Conservation (phyloP, 2,113 vertebrate species). For the Platysternon megacephalum region DNA sequence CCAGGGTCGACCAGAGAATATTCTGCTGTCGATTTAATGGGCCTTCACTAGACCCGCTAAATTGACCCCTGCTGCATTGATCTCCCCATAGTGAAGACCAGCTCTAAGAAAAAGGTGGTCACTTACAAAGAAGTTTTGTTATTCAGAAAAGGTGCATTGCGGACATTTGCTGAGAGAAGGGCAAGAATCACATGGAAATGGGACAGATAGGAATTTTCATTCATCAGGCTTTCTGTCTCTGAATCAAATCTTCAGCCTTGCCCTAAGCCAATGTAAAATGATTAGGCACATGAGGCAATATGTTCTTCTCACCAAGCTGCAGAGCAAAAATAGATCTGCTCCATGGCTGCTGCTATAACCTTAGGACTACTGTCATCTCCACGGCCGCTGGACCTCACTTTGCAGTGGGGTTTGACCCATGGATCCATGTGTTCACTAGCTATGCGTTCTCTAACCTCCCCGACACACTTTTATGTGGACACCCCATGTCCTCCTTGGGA, state of each 20-base stretch:
- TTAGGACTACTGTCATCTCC: background rate
- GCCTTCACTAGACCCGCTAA: too few relatives aligned
- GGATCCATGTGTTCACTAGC: background rate
- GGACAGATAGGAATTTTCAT: background rate
- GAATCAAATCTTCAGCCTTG: background rate
- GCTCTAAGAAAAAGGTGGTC: background rate
- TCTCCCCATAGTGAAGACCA: too few relatives aligned
- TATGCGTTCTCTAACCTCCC: background rate
- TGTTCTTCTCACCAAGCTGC: background rate
- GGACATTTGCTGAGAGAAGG: background rate
- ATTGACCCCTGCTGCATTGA: too few relatives aligned
- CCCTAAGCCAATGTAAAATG: background rate
- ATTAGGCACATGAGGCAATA: background rate
- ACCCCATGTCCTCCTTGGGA: background rate
- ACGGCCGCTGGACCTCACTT: background rate
- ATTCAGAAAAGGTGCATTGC: background rate
- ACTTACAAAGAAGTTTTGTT: background rate
- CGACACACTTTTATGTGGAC: background rate
- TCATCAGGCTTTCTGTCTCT: background rate
- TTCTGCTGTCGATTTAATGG: too few relatives aligned
- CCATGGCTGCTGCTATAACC: background rate
- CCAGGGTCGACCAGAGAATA: too few relatives aligned
- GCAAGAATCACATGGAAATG: background rate
- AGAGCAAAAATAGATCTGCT: background rate
- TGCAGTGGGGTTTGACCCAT: background rate